Percentiles rank a stretch among this genome's conserved stretches.
Conservation (phyloP, 1,140 invertebrate species). For the Pachypeltis micranthus region DNA sequence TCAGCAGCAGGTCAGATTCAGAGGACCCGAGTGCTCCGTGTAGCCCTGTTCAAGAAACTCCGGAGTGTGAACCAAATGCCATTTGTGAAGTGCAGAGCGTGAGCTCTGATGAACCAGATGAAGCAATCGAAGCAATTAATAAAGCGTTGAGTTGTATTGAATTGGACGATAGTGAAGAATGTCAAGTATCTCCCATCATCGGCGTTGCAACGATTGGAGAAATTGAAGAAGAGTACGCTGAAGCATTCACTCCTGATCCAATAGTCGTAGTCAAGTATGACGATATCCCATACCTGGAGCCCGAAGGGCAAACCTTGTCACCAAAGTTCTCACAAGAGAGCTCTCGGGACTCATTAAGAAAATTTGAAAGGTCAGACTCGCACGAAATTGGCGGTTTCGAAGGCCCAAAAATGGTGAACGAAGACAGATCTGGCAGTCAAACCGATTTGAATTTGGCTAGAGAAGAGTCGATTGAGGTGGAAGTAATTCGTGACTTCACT, state of each 20-base stretch:
- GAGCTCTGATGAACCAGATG: too few relatives aligned
- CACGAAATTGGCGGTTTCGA: neutral
- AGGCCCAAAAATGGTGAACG: neutral
- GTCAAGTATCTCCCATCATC: neutral
- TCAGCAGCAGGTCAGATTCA: too few relatives aligned
- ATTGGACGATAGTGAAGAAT: neutral
- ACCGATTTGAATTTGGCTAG: too few relatives aligned
- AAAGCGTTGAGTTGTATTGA: neutral
- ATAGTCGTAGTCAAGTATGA: neutral
- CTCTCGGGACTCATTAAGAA: neutral
- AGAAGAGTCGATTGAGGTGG: neutral
- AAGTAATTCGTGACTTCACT: neutral
- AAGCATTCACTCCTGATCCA: neutral
- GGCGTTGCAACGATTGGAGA: neutral
- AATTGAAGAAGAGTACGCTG: neutral
- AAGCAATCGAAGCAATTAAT: neutral
- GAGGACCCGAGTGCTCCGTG: too few relatives aligned
- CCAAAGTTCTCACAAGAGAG: neutral
- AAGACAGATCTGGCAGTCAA: too few relatives aligned
- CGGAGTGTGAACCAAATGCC: too few relatives aligned
- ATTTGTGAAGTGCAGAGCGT: too few relatives aligned
- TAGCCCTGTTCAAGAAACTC: too few relatives aligned
- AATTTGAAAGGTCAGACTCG: neutral
- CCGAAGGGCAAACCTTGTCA: neutral
- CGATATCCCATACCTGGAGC: neutral